A percentile compares a stretch with the other conserved stretches of the same genome.
Evolutionary conservation across 2,888 invertebrate species (phyloP).

Genomic region (Trachelus tabidus): DNA sequence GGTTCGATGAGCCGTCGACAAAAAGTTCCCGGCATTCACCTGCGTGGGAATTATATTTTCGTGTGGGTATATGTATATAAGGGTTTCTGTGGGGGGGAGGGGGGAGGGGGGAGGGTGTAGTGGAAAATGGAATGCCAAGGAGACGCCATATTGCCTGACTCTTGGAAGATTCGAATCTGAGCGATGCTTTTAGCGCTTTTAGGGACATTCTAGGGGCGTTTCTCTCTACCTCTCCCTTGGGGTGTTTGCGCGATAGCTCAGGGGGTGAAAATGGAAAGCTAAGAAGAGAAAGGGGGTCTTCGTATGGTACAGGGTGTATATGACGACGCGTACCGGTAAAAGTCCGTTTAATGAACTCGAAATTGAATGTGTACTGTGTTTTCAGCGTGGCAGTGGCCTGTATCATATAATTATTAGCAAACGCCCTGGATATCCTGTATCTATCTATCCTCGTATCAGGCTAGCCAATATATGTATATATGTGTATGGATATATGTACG

Average conservation of each 20-base stretch:
- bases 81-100: not conserved
- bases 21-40: not conserved
- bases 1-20: not conserved
- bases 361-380: not conserved
- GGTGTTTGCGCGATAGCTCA: not conserved
- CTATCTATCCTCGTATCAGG: not conserved
- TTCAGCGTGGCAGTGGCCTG: not conserved
- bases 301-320: not conserved
- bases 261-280: not conserved
- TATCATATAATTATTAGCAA: not conserved
- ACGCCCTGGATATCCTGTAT: not conserved
- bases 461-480: not conserved
- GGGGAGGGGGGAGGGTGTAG: not conserved
- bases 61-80: not conserved
- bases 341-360: not conserved
- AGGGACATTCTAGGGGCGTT: not conserved
- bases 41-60: not conserved
- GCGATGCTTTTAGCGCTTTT: conserved; percentile 7
- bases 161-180: conserved; percentile 1
- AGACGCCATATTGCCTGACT: not conserved
- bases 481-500: not conserved
- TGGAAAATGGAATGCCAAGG: not conserved
- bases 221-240: not conserved
- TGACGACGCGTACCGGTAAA: not conserved
- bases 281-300: not conserved